Evolutionary conservation across 2,113 vertebrate species (phyloP), one percentile per base, ranked within the genome.

Genomic region (Xiphias gladius): DNA sequence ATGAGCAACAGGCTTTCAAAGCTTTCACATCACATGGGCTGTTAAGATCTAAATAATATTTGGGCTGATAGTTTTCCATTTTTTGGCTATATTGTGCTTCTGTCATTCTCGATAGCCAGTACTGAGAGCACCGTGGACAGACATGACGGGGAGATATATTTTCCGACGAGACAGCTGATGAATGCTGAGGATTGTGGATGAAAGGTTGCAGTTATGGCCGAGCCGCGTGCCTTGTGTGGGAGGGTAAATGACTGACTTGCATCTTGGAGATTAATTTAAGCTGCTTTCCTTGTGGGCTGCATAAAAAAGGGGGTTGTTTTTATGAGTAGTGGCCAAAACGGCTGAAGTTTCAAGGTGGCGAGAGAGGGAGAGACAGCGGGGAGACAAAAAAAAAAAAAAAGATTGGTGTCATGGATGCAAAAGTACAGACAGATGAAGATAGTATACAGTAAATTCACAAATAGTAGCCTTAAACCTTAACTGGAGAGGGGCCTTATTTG

Each of bases 241-340:
- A 67, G 81, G 63, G 11, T 24, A 71, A 79, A 90, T 82, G 59
- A 85, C 83, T 79, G 85, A 83, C 83, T 89, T 80, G 71, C 66
- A 76, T 86, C 89, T 82, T 12, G n/a, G 67, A 91, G 89, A 93
- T 93, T 90, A 90, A 89, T 88, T 87, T 90, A 93, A 93, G 87
- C 87, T 73, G 85, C 90, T 93, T 91, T 91, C 41, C 79, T 79
- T 70, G 43, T 73, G 84, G 84, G 85, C n/a, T 13, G 32, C 67
- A 59, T 80, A 64, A 80, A 81, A 62, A 24, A 10, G 17, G 59
- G 57, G 50, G 57, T 24, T 78, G 48, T 69, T 66, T 83, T 83
- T 43, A 63, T 79, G 84, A 74, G 66, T 1, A 41, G 80, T 7
- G 26, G 74, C 74, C 75, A 86, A 89, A 91, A 88, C 76, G 71